Percentiles rank a stretch among this genome's conserved stretches.
Evolutionary conservation across 2,797 vertebrate species (phyloP).

Genomic region (Lophotriccus pileatus): DNA sequence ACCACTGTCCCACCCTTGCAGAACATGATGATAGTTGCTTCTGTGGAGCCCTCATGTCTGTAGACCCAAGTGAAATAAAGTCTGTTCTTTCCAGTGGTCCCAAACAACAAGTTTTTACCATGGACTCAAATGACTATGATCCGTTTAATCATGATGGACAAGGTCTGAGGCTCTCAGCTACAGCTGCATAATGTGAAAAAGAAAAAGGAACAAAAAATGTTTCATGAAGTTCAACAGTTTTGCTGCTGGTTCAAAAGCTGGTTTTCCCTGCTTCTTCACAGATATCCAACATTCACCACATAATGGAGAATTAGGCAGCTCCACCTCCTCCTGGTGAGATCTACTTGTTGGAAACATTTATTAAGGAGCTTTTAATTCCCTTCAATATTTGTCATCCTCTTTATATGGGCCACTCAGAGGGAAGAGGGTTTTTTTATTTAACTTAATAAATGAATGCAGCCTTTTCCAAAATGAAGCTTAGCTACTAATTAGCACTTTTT

Average conservation of each 20-base stretch:
- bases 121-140: background rate
- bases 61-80: background rate
- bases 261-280: background rate
- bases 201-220: background rate
- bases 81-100: background rate
- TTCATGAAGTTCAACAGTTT: background rate
- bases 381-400: background rate
- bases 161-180: background rate
- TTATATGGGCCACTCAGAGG: background rate
- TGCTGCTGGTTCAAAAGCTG: background rate
- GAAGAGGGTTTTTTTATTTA: background rate
- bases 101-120: background rate
- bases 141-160: background rate
- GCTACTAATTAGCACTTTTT: conserved; percentile 26
- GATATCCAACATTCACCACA: background rate
- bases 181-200: background rate
- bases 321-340: background rate
- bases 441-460: background rate
- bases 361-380: background rate
- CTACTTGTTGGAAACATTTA: background rate
- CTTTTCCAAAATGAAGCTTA: conserved; percentile 4
- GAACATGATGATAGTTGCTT: background rate
- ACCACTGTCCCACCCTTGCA: background rate
- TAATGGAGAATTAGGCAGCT: background rate
- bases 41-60: fast-evolving